These are phyloP conservation scores for Poeciliopsis prolifica DNA, from an alignment of 2,113 vertebrate species.

Conservation along the genomic window DNA sequence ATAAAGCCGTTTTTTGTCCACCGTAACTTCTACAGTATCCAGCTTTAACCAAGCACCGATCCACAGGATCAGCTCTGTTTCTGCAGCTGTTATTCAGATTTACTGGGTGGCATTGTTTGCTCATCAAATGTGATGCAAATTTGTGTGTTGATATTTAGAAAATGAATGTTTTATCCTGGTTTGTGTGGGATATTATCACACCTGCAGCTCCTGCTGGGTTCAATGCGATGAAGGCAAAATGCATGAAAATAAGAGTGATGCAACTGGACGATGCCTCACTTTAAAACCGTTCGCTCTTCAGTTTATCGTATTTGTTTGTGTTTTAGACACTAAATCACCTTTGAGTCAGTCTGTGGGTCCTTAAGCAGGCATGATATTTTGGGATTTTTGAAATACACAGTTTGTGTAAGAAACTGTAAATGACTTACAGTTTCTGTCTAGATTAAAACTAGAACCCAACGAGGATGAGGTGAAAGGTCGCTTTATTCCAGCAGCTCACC, in stretches of 20 bases:
- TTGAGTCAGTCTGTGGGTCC: background rate
- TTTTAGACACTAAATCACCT: background rate
- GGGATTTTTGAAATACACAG: background rate
- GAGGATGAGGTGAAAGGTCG: background rate
- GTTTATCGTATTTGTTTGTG: background rate
- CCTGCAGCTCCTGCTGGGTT: background rate
- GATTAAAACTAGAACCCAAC: background rate
- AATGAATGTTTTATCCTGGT: background rate
- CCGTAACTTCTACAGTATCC: conserved; percentile 13
- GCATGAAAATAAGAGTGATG: background rate
- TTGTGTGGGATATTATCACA: background rate
- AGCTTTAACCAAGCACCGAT: background rate
- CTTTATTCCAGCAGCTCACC: background rate
- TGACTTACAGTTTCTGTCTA: background rate
- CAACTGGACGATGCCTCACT: too few species aligned
- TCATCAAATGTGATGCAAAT: conserved; percentile 19
- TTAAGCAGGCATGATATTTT: background rate
- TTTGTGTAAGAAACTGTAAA: background rate
- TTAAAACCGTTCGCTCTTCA: background rate
- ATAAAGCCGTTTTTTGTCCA: conserved; percentile 49
- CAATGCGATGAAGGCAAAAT: background rate
- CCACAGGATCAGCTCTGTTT: background rate
- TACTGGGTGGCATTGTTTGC: background rate
- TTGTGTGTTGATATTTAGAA: background rate
- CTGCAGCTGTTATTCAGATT: background rate